Evolutionary conservation across 2,113 vertebrate species (phyloP).

Genomic region (Sminthopsis crassicaudata): DNA sequence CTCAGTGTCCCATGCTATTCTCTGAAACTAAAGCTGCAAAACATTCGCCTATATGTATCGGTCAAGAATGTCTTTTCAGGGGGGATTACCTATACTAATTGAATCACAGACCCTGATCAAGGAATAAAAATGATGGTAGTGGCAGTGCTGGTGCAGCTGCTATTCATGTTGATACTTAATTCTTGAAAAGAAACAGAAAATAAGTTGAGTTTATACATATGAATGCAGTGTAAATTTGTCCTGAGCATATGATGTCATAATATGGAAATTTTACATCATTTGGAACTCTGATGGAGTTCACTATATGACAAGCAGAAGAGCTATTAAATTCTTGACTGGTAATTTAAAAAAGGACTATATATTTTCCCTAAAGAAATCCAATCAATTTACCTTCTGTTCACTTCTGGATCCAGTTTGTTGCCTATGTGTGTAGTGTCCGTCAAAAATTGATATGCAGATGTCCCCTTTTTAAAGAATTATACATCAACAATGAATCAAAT

Average conservation of each 20-base stretch:
- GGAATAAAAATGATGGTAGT: neutral
- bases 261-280: neutral
- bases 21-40: neutral
- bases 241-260: neutral
- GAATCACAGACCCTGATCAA: neutral
- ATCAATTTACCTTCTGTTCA: neutral
- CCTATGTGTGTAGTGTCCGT: neutral
- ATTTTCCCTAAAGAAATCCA: neutral
- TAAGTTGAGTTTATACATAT: neutral
- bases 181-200: neutral
- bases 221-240: neutral
- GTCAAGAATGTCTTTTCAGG: neutral
- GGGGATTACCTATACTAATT: neutral
- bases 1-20: neutral
- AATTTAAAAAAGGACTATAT: neutral
- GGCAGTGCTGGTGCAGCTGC: accelerated
- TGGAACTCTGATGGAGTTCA: neutral
- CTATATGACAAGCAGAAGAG: neutral
- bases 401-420: neutral
- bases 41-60: neutral
- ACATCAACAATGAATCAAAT: neutral
- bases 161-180: neutral
- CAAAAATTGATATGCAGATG: neutral
- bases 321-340: neutral
- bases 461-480: neutral